These are phyloP conservation scores for Marmota flaviventris DNA, from an alignment of 2,113 vertebrate species.

Conservation along the genomic window DNA sequence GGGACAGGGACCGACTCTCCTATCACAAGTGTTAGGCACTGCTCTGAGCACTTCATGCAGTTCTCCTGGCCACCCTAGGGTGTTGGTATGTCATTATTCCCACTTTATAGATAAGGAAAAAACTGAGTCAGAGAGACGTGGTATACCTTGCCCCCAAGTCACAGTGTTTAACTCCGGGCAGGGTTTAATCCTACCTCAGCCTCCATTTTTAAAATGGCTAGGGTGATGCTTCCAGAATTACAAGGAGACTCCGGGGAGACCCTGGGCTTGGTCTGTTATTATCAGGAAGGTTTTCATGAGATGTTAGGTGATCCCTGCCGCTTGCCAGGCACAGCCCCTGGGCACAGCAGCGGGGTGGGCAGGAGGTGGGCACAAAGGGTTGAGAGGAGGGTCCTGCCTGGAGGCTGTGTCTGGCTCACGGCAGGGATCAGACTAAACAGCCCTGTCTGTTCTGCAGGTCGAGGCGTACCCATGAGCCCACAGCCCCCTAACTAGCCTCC, in stretches of 20 bases:
- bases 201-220: not conserved
- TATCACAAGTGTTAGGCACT: not conserved
- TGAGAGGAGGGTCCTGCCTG: not conserved
- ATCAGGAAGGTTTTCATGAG: not conserved
- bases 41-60: not conserved
- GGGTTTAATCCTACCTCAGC: not conserved
- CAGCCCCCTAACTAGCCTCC: not conserved
- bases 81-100: rapidly evolving
- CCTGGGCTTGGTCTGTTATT: not conserved
- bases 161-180: not conserved
- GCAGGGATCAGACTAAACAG: not conserved
- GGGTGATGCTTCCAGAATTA: not conserved
- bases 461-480: not conserved
- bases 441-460: not conserved
- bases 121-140: not conserved
- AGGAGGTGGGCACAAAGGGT: not conserved
- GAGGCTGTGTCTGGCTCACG: not conserved
- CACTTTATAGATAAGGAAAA: not conserved
- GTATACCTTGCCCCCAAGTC: not conserved
- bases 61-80: no score
- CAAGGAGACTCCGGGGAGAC: not conserved
- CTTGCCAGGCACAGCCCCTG: not conserved
- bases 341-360: rapidly evolving
- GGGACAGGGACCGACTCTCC: not conserved
- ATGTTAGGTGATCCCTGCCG: not conserved